Evolutionary conservation across 2,888 invertebrate genomes (phyloP).

Genomic region (Tenthredo scrophulariae): DNA sequence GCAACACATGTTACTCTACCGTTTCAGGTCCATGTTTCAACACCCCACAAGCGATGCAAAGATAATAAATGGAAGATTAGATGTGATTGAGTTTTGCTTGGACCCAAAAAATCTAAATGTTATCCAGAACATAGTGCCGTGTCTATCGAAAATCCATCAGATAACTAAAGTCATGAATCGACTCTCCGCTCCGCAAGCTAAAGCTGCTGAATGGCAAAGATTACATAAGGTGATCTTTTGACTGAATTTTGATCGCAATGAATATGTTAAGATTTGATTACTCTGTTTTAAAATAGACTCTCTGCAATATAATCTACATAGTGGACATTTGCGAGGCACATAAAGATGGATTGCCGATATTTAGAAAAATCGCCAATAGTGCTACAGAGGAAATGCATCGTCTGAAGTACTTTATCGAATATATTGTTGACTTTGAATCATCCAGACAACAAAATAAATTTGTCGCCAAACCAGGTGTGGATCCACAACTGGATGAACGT

Average conservation of each 20-base stretch:
- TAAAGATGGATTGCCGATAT: slow-evolving; percentile 60
- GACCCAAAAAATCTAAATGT: slow-evolving; percentile 83
- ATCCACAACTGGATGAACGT: slow-evolving; percentile 88
- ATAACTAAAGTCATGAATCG: slow-evolving; percentile 65
- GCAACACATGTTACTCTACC: neutral
- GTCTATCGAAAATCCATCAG: slow-evolving; percentile 65
- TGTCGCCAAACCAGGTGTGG: slow-evolving; percentile 87
- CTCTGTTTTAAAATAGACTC: slow-evolving; percentile 62
- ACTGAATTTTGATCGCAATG: slow-evolving; percentile 44
- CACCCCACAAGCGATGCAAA: slow-evolving; percentile 85
- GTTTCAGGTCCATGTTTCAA: slow-evolving; percentile 83
- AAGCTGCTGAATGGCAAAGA: slow-evolving; percentile 69
- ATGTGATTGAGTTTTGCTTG: slow-evolving; percentile 86
- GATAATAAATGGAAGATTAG: slow-evolving; percentile 83
- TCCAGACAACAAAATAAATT: slow-evolving; percentile 84
- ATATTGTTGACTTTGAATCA: slow-evolving; percentile 86
- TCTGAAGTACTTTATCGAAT: slow-evolving; percentile 85
- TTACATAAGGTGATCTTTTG: slow-evolving; percentile 65
- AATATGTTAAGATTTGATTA: slow-evolving; percentile 26
- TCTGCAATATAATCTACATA: slow-evolving; percentile 68
- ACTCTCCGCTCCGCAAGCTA: slow-evolving; percentile 68
- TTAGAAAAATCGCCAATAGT: slow-evolving; percentile 71
- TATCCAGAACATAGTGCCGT: slow-evolving; percentile 78
- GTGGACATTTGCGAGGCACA: slow-evolving; percentile 66
- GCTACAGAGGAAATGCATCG: slow-evolving; percentile 79